Base-by-base conservation (phyloP, 2,797 vertebrate species). In the Cryptoprocta ferox region DNA sequence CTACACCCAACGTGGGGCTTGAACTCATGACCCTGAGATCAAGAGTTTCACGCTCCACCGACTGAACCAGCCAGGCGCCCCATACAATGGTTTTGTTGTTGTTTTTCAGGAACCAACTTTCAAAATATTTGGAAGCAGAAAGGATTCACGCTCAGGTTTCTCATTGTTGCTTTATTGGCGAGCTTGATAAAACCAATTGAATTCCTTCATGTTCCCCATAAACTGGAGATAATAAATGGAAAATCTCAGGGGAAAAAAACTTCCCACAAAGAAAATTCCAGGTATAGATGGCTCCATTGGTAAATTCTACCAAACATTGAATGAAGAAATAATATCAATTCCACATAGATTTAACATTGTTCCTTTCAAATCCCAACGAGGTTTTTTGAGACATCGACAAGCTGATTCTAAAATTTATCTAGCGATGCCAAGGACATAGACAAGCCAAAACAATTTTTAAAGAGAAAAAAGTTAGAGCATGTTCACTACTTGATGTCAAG, bases 111-210 rank as follows among this genome's bases (percentile, higher is more conserved):
- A 78, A 79, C 53, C 95, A 94, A 92, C 90, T 96, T 95, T 71
- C 70, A 83, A 96, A 93, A 82, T 80, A 83, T 73, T 94, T 95
- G 88, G 86, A 88, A 88, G 15, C 37, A 84, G 81, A 88, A 81
- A 84, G 24, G 8, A 66, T 85, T 89, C 56, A 26, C 39, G 82
- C 83, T 42, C 61, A 68, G 35, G 87, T 93, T 96, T 87, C 92
- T 91, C 68, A 86, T 61, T 45, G 15, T 26, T 86, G 56, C 45
- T 96, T 93, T 75, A 53, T n/a, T 95, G 66, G 78, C 85, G 90
- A 95, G 96, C 90, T 97, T 97, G 75, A 79, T 56, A 75, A 96
- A 87, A 84, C 93, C 83, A 80, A 73, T 48, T 92, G 92, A 95
- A 92, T 70, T 73, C 68, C 35, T 93, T 61, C 48, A 37, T 45